Conservation (phyloP, 2,888 invertebrate genomes). For the Hypomecis punctinalis region DNA sequence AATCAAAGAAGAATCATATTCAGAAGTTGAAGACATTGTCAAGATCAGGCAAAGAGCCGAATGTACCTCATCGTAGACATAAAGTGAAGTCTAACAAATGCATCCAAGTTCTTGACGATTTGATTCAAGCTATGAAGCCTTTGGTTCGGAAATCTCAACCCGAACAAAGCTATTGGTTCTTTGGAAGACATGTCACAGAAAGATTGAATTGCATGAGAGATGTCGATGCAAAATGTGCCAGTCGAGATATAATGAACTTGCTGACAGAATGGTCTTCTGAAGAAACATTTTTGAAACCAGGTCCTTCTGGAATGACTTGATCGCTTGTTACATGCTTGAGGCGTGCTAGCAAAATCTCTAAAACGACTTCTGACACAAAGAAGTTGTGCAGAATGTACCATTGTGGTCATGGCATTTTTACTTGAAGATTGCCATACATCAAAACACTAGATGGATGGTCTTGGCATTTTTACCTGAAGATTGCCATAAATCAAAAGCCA, state of each 20-base stretch:
- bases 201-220: constrained; percentile 66
- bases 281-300: constrained; percentile 2
- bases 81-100: constrained; percentile 57
- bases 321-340: background rate
- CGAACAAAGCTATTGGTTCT: constrained; percentile 65
- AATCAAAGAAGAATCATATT: constrained; percentile 61
- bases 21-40: constrained; percentile 51
- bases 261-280: constrained; percentile 46
- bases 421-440: too few relatives aligned
- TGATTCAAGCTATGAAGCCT: constrained; percentile 68
- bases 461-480: too few relatives aligned
- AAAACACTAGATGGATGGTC: too few relatives aligned
- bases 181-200: constrained; percentile 72
- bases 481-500: too few relatives aligned
- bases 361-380: background rate
- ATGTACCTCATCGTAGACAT: constrained; percentile 59
- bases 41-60: constrained; percentile 62
- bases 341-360: background rate
- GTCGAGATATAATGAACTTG: constrained; percentile 60
- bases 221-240: constrained; percentile 64
- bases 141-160: constrained; percentile 43
- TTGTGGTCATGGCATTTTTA: too few relatives aligned
- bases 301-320: constrained; percentile 7
- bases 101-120: constrained; percentile 63
- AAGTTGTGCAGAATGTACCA: background rate